Evolutionary conservation across 1,140 invertebrate species (phyloP).

Genomic region (Rhopalosiphum maidis): DNA sequence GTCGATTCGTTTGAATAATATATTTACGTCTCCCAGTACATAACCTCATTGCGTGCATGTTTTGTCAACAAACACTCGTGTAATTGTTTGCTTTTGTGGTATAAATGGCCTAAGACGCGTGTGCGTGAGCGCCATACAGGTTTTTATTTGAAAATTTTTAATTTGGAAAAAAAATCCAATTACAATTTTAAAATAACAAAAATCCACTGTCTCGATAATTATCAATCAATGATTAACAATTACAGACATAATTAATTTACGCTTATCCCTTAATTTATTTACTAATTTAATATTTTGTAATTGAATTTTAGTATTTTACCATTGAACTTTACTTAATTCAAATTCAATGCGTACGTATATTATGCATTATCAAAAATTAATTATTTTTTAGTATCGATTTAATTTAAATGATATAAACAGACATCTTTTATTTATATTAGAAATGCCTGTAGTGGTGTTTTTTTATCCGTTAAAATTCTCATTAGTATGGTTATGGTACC

Average conservation of each 20-base stretch:
- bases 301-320: not conserved
- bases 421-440: not conserved
- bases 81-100: not conserved
- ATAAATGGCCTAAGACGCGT: not conserved
- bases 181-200: not conserved
- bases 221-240: not conserved
- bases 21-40: not conserved
- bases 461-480: not conserved
- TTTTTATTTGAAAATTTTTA: not conserved
- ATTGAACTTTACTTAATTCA: not conserved
- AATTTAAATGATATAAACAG: not conserved
- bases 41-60: not conserved
- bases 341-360: not conserved
- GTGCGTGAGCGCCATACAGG: not conserved
- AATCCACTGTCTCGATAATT: not conserved
- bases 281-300: not conserved
- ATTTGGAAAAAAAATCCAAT: not conserved
- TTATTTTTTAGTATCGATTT: not conserved
- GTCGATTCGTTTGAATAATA: conserved; percentile 36
- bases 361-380: not conserved
- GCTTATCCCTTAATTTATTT: not conserved
- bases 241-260: not conserved
- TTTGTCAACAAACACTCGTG: not conserved
- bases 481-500: not conserved
- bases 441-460: not conserved